These are phyloP conservation scores for Hartigia nigra DNA, from an alignment of 2,888 invertebrate species.

Conservation along the genomic window DNA sequence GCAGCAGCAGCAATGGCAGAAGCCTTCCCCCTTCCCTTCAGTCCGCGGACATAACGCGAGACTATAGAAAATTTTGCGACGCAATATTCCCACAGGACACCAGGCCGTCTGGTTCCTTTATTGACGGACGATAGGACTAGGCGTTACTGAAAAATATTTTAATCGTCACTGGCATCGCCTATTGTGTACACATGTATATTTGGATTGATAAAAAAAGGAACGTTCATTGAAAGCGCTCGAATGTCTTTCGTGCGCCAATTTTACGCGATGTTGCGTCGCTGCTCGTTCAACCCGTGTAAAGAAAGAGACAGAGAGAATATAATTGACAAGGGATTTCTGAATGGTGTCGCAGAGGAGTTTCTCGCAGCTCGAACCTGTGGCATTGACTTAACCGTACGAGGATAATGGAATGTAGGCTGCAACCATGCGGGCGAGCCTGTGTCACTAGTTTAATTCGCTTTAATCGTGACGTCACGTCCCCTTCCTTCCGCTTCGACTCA, in stretches of 20 bases:
- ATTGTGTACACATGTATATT: not conserved
- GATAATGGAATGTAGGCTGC: constrained; percentile 30
- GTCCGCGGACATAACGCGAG: not conserved
- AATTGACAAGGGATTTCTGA: not conserved
- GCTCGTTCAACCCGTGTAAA: not conserved
- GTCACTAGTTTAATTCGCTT: constrained; percentile 58
- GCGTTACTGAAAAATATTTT: not conserved
- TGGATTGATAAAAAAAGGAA: not conserved
- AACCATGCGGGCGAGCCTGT: constrained; percentile 26
- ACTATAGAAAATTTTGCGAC: not conserved
- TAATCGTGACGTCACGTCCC: constrained; percentile 63
- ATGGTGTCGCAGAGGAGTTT: not conserved
- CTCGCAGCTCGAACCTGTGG: constrained; percentile 26
- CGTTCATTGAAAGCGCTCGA: not conserved
- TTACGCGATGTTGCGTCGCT: not conserved
- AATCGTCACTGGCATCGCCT: not conserved
- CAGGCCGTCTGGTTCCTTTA: not conserved
- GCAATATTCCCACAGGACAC: not conserved
- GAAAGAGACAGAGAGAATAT: not conserved
- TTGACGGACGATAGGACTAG: not conserved
- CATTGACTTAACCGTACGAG: constrained; percentile 34
- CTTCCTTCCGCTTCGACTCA: constrained; percentile 62
- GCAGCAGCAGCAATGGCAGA: not conserved
- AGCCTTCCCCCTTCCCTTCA: not conserved
- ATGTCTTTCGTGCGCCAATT: not conserved